These are phyloP conservation scores for Phylloscopus whistleri DNA, from an alignment of 2,113 vertebrate species.

Conservation along the genomic window DNA sequence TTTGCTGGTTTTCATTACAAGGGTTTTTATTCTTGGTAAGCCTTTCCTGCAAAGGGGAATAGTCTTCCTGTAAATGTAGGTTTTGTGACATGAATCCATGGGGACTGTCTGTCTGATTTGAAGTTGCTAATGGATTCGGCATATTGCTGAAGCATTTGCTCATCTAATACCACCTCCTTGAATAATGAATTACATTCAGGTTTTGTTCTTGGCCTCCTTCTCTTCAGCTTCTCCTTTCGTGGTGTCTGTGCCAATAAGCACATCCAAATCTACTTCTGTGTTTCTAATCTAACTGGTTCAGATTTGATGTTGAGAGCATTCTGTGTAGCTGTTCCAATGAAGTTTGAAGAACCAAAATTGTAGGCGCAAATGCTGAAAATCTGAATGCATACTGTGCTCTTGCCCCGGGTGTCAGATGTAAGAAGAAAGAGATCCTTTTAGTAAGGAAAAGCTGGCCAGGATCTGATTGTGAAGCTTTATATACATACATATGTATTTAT, in stretches of 20 bases:
- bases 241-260: neutral
- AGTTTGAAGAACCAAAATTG: neutral
- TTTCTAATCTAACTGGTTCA: neutral
- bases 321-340: neutral
- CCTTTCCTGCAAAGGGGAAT: slow-evolving; percentile 7
- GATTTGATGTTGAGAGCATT: neutral
- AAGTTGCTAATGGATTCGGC: neutral
- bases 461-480: neutral
- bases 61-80: slow-evolving; percentile 36
- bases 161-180: neutral
- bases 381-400: neutral
- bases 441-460: neutral
- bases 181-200: neutral
- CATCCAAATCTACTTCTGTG: neutral
- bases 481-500: no score
- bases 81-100: slow-evolving; percentile 30
- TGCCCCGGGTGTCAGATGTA: neutral
- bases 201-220: neutral
- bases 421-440: neutral
- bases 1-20: slow-evolving; percentile 34
- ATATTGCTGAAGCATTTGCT: neutral
- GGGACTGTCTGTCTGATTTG: slow-evolving; percentile 9
- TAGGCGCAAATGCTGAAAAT: neutral
- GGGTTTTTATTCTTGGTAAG: slow-evolving; percentile 38
- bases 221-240: neutral